These are phyloP conservation scores for Misgurnus anguillicaudatus DNA, from an alignment of 2,113 vertebrate genomes.

Conservation along the genomic window DNA sequence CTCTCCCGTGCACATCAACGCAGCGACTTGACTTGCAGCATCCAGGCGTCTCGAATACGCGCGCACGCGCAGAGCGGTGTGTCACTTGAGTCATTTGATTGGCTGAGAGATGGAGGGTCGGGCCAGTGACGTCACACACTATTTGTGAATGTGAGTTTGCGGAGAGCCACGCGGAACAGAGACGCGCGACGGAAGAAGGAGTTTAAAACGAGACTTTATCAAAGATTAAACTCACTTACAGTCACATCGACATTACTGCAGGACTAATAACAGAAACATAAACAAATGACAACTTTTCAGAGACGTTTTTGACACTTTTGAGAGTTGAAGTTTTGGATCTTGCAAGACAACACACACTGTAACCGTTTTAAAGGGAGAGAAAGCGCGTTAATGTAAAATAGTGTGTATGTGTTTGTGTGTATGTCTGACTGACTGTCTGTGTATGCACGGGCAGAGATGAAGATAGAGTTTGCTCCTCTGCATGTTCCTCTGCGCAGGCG, in stretches of 20 bases:
- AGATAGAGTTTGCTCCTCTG: conserved; percentile 80
- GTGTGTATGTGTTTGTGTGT: background rate
- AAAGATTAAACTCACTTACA: background rate
- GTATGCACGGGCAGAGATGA: conserved; percentile 62
- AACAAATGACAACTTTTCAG: no score
- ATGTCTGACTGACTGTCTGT: background rate
- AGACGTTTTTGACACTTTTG: background rate
- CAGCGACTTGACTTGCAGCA: background rate
- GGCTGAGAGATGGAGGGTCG: background rate
- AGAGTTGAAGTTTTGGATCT: background rate
- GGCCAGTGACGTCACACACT: background rate
- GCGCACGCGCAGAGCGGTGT: background rate
- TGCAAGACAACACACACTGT: no score
- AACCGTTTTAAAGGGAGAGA: no score
- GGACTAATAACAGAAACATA: background rate
- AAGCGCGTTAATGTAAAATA: background rate
- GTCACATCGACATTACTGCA: background rate
- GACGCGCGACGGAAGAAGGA: background rate
- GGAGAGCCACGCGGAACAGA: background rate
- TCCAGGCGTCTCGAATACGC: no score
- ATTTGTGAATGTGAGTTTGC: background rate
- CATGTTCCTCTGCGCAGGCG: conserved; percentile 75
- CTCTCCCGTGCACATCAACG: background rate
- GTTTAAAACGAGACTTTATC: background rate
- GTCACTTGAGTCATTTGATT: background rate